Evolutionary conservation across 2,888 invertebrate genomes (phyloP), one percentile per base, ranked within the genome.

Genomic region (Tiliacea citrago): DNA sequence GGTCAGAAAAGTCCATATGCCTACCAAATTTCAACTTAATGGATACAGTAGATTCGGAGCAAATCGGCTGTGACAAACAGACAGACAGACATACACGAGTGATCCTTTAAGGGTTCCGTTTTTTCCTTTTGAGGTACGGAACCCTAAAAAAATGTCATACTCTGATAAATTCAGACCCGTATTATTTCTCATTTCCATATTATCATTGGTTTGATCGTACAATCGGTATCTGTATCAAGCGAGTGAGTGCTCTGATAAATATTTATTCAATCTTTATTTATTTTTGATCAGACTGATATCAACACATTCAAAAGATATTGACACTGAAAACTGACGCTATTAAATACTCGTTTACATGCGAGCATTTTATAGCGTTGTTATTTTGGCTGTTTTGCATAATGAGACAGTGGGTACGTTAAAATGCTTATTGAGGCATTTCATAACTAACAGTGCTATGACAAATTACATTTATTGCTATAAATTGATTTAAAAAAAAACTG

Each of bases 221-320:
- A 16, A 58, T 35, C 49, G 57, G 35, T 1, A 24, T 51, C n/a
- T n/a, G 24, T 49, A 57, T 45, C 42, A n/a, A 45, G 35, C 77
- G n/a, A 77, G 42, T 16, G 57, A 78, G 21, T 35, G 24, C 57
- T 77, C 35, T 16, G 57, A 49, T 24, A 75, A n/a, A 77, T 75
- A 58, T 77, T 77, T 75, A 57, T 77, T 57, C 49, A 75, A 67
- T 65, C 65, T 57, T 76, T 55, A 66, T 67, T 77, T 77, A 57
- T 77, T 77, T 75, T 75, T 49, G 47, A 55, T 75, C 55, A 49
- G 18, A 49, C 29, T 12, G 51, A 39, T 62, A 47, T 12, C 16
- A 75, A 61, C 62, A 53, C 16, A 55, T 76, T 55, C 5, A 18
- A 42, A 63, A 55, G 21, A n/a, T 47, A 9, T 53, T 16, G 51